Base-by-base conservation (phyloP, 2,113 vertebrate genomes). In the Eublepharis macularius region DNA sequence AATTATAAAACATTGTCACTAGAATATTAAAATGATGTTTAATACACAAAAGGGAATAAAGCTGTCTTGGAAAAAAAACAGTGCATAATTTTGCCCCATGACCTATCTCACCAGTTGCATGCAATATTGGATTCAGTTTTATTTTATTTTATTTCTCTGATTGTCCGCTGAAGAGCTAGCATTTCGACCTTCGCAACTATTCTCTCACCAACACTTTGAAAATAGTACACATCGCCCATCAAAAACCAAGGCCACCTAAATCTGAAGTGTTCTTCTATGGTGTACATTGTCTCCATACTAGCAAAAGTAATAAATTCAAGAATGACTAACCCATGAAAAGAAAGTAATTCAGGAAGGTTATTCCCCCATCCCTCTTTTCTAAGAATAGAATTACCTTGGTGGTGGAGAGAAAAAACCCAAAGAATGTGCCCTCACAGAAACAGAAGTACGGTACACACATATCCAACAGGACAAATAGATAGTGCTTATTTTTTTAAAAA, bases 11-110 rank as follows among this genome's bases (percentile, higher is more conserved):
- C 95, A 95, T 94, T 96, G 96, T 96, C 95, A 92, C 93, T 94
- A 41, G 90, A 96, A 96, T 96, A 96, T 96, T 96, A 96, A 96
- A 96, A 95, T 96, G 95, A 95, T 96, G 96, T 96, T 96, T 96
- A 97, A 96, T 95, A 96, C 96, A 96, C 95, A 94, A 94, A 94
- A 93, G 96, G 96, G 95, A 96, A 96, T 95, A 96, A 41, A 96
- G 94, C 87, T 92, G 89, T 93, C 81, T 94, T 29, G 2, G 94
- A 93, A 95, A 34, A 45, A 43, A 49, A 47, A 47, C 65, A 96
- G 94, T 76, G 95, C 95, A 96, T 96, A 95, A 96, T 96, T 95
- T 95, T 47, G 39, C 89, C 89, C 92, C 41, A 11, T 88, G 92
- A 94, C 91, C 94, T 72, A 91, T 93, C 94, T 93, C 92, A 92